Evolutionary conservation across 2,113 vertebrate genomes (phyloP).

Genomic region (Chamaetylas fuelleborni): DNA sequence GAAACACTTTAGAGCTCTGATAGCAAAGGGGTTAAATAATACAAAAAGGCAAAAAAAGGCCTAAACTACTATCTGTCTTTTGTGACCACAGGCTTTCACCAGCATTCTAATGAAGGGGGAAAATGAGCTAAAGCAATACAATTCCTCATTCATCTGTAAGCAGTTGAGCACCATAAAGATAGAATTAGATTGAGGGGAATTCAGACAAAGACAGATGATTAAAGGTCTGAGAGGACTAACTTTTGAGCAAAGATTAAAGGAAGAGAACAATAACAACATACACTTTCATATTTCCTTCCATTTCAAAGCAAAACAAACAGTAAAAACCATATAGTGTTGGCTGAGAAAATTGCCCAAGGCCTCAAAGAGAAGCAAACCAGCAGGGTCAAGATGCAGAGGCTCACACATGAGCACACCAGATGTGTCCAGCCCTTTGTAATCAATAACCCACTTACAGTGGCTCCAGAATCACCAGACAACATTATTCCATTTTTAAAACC

Average conservation of each 20-base stretch:
- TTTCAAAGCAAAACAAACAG: constrained; percentile 34
- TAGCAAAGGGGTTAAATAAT: constrained; percentile 15
- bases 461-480: neutral
- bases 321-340: neutral
- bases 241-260: constrained; percentile 58
- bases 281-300: constrained; percentile 4
- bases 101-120: constrained; percentile 40
- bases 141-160: constrained; percentile 34
- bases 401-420: neutral
- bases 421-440: neutral
- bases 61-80: neutral
- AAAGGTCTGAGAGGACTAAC: constrained; percentile 39
- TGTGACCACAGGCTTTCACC: neutral
- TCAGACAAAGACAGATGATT: constrained; percentile 52
- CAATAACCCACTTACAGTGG: neutral
- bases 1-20: neutral
- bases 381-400: neutral
- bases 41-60: neutral
- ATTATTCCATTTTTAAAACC: neutral
- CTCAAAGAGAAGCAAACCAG: neutral
- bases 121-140: constrained; percentile 23
- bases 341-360: neutral
- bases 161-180: neutral
- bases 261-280: constrained; percentile 22
- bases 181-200: constrained; percentile 42